Evolutionary conservation across 2,797 vertebrate genomes (phyloP), one percentile per base, ranked within the genome.

Genomic region (Sebastes hubbsi): DNA sequence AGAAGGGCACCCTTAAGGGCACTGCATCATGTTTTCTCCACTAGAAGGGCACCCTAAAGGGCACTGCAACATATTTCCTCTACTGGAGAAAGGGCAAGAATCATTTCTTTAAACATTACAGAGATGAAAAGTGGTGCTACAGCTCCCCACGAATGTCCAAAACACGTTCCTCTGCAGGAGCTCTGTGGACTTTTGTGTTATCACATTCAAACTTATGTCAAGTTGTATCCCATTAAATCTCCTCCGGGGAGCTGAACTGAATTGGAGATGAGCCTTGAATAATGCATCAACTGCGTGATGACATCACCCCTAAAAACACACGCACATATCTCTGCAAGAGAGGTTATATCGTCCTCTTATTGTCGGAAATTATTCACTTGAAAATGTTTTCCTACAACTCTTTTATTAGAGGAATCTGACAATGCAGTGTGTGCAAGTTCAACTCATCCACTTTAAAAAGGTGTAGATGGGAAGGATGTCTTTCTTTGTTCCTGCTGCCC

Each of bases 231-330:
- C 79, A 78, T 77, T 85, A 80, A 78, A 76, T 69, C 59, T 59
- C 34, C 73, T 84, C 75, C 27, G 42, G 67, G 79, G 74, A 81
- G 73, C 58, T 80, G 84, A 74, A 81, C 72, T 85, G 87, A 84
- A 85, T 78, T 32, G 36, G 29, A 78, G 66, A 76, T 79, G 76
- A 77, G 69, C 24, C 0, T 66, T 88, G 73, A 88, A 89, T 91
- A 84, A 88, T 88, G 78, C 68, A 91, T 85, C 60, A 10, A 32
- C 77, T 62, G 29, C 11, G 27, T 22, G 64, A 82, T 80, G 83
- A 87, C 84, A 87, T 87, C 83, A 87, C 52, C 81, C 64, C 61
- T 9, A 54, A 55, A 83, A 86, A 72, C 34, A 70, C 4, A 9
- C 67, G 38, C 66, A 29, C n/a, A 52, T 27, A 29, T 67, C 61